Evolutionary conservation across 2,888 invertebrate genomes (phyloP).

Genomic region (Lepidochrysops patricia): DNA sequence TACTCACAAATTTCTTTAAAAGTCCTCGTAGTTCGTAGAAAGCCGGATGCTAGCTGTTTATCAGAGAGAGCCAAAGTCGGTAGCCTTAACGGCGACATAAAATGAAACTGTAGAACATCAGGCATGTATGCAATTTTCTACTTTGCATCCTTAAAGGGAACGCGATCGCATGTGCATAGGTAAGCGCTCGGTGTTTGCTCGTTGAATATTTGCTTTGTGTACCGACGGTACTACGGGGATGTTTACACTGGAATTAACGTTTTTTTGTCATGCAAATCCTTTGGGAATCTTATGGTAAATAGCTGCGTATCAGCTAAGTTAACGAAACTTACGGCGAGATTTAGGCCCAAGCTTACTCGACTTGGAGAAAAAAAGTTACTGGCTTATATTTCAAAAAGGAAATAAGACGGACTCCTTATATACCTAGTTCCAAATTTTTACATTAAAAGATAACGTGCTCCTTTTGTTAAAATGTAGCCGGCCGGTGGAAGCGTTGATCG

Average conservation of each 20-base stretch:
- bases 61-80: slow-evolving; percentile 17
- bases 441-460: slow-evolving; percentile 1
- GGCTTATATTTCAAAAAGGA: neutral
- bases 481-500: slow-evolving; percentile 5
- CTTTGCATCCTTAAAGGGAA: slow-evolving; percentile 23
- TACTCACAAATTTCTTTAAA: neutral
- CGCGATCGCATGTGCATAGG: slow-evolving; percentile 16
- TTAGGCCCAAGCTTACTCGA: neutral
- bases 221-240: neutral
- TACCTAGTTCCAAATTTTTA: neutral
- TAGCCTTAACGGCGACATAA: slow-evolving; percentile 31
- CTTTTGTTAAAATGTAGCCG: slow-evolving; percentile 3
- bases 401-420: neutral
- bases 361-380: neutral
- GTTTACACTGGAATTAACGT: neutral
- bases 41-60: neutral
- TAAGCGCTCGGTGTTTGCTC: slow-evolving; percentile 14
- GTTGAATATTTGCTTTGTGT: slow-evolving; percentile 10
- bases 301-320: neutral
- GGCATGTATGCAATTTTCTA: slow-evolving; percentile 35
- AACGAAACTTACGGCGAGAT: neutral
- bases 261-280: slow-evolving; percentile 5
- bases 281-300: neutral
- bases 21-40: neutral
- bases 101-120: slow-evolving; percentile 33